Evolutionary conservation across 2,888 invertebrate genomes (phyloP).

Genomic region (Synergus itoensis): DNA sequence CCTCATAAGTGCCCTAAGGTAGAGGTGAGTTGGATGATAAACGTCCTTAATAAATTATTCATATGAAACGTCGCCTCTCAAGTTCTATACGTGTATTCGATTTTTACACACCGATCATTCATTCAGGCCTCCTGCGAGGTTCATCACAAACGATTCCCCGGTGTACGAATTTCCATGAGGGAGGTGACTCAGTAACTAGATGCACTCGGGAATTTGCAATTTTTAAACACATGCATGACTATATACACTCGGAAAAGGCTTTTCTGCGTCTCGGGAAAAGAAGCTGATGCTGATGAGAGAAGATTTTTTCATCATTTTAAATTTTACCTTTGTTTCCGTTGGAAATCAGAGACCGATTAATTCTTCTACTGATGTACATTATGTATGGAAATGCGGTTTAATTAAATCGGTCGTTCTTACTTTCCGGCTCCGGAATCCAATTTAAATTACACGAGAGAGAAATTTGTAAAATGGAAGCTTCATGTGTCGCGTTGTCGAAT

Average conservation of each 20-base stretch:
- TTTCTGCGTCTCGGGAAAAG: not conserved
- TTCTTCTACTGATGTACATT: slow-evolving; percentile 22
- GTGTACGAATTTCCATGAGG: slow-evolving; percentile 37
- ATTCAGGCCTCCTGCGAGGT: slow-evolving; percentile 43
- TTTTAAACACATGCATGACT: slow-evolving; percentile 24
- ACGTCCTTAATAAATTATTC: slow-evolving; percentile 66
- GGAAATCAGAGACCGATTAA: slow-evolving; percentile 14
- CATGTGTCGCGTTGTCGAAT: slow-evolving; percentile 34
- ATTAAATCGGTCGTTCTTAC: slow-evolving; percentile 40
- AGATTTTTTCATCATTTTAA: slow-evolving; percentile 1
- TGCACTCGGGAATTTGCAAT: slow-evolving; percentile 28
- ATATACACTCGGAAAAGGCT: slow-evolving; percentile 12
- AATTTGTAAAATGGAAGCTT: slow-evolving; percentile 39
- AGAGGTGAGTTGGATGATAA: slow-evolving; percentile 61
- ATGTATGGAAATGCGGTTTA: slow-evolving; percentile 38
- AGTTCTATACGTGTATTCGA: slow-evolving; percentile 41
- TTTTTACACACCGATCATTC: slow-evolving; percentile 35
- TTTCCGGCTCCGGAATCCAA: slow-evolving; percentile 35
- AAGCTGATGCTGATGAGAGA: slow-evolving; percentile 1
- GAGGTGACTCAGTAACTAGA: slow-evolving; percentile 36
- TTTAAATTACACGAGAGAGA: slow-evolving; percentile 37
- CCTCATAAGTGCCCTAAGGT: slow-evolving; percentile 54
- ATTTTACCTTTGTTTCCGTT: slow-evolving; percentile 26
- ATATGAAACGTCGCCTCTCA: slow-evolving; percentile 49
- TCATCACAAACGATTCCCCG: slow-evolving; percentile 29